These are phyloP conservation scores for Gopherus flavomarginatus DNA, from an alignment of 2,113 vertebrate species.

Conservation along the genomic window DNA sequence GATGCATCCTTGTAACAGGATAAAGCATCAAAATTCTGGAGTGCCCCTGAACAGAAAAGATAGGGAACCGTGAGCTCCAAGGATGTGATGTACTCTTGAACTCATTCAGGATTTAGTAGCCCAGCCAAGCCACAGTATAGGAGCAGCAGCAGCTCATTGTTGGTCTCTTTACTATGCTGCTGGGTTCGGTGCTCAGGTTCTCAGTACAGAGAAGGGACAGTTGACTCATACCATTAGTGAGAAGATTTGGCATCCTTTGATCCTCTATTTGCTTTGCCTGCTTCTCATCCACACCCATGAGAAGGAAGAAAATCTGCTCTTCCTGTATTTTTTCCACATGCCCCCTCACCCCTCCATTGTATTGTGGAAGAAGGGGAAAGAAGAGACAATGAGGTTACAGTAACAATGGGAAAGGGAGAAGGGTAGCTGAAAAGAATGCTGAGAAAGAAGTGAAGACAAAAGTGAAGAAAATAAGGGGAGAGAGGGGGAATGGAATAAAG, in stretches of 20 bases:
- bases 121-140: neutral
- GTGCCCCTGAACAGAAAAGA: neutral
- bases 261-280: neutral
- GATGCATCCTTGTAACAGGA: neutral
- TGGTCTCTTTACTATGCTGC: neutral
- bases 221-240: neutral
- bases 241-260: neutral
- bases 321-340: neutral
- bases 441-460: neutral
- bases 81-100: neutral
- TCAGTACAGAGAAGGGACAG: neutral
- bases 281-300: neutral
- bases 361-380: neutral
- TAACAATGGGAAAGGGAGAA: neutral
- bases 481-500: neutral
- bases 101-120: neutral
- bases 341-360: neutral
- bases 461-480: neutral
- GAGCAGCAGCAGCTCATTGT: neutral
- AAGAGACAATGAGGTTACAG: neutral
- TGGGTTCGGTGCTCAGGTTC: neutral
- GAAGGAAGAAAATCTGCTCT: neutral
- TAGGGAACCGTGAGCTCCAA: neutral
- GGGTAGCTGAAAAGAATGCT: neutral
- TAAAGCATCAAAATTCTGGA: neutral